These are phyloP conservation scores for Cryptotermes secundus DNA, from an alignment of 1,140 invertebrate genomes.

Conservation along the genomic window DNA sequence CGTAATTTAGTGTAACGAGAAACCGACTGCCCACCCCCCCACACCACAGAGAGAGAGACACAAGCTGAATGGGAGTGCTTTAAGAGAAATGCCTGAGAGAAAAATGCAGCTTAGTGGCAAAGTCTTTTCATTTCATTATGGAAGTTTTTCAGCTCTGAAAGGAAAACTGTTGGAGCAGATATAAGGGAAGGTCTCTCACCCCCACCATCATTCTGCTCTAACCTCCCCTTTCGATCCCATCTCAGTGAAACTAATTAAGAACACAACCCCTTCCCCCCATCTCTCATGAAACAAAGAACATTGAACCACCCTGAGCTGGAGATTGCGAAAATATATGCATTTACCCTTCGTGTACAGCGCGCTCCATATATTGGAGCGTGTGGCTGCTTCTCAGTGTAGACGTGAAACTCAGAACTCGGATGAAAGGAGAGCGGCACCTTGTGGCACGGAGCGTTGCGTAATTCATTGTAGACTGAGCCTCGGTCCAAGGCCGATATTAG, in stretches of 20 bases:
- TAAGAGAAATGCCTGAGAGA: neutral
- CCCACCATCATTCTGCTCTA: neutral
- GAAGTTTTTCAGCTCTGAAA: neutral
- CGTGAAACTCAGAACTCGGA: neutral
- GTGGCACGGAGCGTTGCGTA: neutral
- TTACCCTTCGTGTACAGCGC: neutral
- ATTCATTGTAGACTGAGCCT: neutral
- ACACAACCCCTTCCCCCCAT: neutral
- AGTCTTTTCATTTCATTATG: neutral
- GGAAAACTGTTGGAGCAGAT: slow-evolving; percentile 5
- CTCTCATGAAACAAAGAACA: neutral
- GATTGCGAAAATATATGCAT: neutral
- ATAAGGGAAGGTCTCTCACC: neutral
- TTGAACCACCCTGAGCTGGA: neutral
- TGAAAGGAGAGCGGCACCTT: neutral
- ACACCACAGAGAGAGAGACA: neutral
- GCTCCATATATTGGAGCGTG: neutral
- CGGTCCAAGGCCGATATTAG: neutral
- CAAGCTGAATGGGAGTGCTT: neutral
- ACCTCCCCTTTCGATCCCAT: neutral
- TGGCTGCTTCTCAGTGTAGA: neutral
- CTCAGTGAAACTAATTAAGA: neutral
- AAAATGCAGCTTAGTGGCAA: neutral
- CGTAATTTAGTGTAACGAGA: neutral
- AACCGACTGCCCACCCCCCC: neutral